These are phyloP conservation scores for Tauraco hartlaubi DNA, from an alignment of 2,797 vertebrate genomes.

Conservation along the genomic window DNA sequence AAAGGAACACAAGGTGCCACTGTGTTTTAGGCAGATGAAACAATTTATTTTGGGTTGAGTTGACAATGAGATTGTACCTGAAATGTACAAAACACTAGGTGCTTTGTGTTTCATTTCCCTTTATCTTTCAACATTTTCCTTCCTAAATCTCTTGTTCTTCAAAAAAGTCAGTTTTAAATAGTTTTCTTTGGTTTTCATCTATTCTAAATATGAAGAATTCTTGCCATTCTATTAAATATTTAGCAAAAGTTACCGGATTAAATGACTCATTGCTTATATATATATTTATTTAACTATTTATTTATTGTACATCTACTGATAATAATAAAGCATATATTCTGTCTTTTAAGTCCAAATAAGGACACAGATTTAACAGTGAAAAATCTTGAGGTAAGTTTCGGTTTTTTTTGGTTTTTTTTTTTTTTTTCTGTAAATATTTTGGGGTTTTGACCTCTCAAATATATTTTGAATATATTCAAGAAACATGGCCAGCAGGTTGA, in stretches of 20 bases:
- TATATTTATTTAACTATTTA: background rate
- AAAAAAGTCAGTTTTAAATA: background rate
- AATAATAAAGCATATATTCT: background rate
- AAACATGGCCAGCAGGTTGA: fast-evolving
- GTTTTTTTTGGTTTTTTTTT: background rate
- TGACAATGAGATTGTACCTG: background rate
- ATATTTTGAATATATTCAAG: background rate
- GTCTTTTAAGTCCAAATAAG: background rate
- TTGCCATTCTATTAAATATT: background rate
- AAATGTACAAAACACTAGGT: background rate
- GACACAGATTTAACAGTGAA: background rate
- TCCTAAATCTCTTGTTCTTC: background rate
- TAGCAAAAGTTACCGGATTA: background rate
- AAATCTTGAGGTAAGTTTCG: background rate
- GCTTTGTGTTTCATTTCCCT: background rate
- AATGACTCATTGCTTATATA: background rate
- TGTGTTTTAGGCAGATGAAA: background rate
- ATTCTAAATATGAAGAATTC: background rate
- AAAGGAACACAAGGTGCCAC: background rate
- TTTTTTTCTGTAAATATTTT: background rate
- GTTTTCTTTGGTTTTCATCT: background rate
- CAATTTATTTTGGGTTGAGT: background rate
- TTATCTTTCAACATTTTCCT: background rate
- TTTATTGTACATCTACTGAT: background rate
- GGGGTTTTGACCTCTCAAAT: background rate